Evolutionary conservation across 2,888 invertebrate species (phyloP).

Genomic region (Plebejus anna): DNA sequence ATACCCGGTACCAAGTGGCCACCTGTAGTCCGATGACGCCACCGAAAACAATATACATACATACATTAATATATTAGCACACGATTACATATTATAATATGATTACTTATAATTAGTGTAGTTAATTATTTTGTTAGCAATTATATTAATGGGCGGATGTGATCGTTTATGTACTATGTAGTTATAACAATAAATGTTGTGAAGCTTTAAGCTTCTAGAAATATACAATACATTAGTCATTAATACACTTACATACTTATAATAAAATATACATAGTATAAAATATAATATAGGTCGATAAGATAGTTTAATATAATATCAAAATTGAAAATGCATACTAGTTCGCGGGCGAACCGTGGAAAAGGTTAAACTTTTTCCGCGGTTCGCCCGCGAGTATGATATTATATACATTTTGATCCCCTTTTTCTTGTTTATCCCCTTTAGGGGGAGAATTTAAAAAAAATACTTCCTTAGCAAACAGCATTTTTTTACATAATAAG

Average conservation of each 20-base stretch:
- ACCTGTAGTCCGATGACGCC: slow-evolving; percentile 83
- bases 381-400: too few relatives aligned
- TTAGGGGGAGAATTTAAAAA: too few relatives aligned
- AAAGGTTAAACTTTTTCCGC: too few relatives aligned
- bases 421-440: too few relatives aligned
- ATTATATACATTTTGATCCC: too few relatives aligned
- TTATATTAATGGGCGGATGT: neutral
- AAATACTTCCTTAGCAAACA: too few relatives aligned
- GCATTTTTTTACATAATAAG: too few relatives aligned
- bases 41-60: slow-evolving; percentile 77
- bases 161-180: neutral
- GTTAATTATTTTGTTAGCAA: neutral
- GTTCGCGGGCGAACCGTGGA: too few relatives aligned
- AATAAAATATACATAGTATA: neutral
- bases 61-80: slow-evolving; percentile 44
- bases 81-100: neutral
- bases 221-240: neutral
- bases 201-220: neutral
- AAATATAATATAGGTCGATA: neutral
- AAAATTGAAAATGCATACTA: too few relatives aligned
- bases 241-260: neutral
- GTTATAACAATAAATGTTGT: neutral
- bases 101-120: neutral
- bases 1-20: slow-evolving; percentile 95
- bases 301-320: neutral